Percentiles rank a stretch among this genome's conserved stretches.
Evolutionary conservation across 2,113 vertebrate genomes (phyloP).

Genomic region (Nansenia antarctica): DNA sequence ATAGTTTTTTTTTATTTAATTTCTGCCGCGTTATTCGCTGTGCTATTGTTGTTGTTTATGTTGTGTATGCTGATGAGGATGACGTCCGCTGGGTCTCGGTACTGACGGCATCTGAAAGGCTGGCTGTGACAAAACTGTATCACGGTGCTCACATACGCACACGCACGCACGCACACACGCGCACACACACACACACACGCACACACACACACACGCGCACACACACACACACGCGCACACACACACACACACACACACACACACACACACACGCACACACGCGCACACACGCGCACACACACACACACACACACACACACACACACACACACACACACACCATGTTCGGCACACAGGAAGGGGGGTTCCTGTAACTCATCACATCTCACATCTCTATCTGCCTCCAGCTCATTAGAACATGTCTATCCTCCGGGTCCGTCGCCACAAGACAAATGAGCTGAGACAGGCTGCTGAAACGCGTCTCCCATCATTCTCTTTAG

Average conservation of each 20-base stretch:
- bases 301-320: background rate
- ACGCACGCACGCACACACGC: background rate
- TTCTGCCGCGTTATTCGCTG: no score
- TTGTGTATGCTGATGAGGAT: background rate
- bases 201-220: background rate
- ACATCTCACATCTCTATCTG: no score
- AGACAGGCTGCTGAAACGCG: slow-evolving; percentile 19
- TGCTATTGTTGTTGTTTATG: background rate
- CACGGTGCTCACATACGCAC: background rate
- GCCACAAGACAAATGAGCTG: slow-evolving; percentile 42
- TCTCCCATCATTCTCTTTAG: slow-evolving; percentile 29
- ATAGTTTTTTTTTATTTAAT: no score
- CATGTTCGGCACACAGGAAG: background rate
- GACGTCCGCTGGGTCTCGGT: background rate
- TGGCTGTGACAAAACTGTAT: slow-evolving; percentile 11
- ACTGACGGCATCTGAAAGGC: background rate
- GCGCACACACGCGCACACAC: background rate
- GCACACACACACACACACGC: no score
- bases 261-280: background rate
- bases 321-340: background rate
- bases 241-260: background rate
- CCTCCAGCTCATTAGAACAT: slow-evolving; percentile 51
- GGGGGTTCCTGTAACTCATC: no score
- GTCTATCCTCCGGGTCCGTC: slow-evolving; percentile 25
- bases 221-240: background rate